A percentile compares a stretch with the other conserved stretches of the same genome.
phyloP scores from a whole-genome alignment of 2,113 vertebrate species.

The Blennius ocellaris region DNA sequence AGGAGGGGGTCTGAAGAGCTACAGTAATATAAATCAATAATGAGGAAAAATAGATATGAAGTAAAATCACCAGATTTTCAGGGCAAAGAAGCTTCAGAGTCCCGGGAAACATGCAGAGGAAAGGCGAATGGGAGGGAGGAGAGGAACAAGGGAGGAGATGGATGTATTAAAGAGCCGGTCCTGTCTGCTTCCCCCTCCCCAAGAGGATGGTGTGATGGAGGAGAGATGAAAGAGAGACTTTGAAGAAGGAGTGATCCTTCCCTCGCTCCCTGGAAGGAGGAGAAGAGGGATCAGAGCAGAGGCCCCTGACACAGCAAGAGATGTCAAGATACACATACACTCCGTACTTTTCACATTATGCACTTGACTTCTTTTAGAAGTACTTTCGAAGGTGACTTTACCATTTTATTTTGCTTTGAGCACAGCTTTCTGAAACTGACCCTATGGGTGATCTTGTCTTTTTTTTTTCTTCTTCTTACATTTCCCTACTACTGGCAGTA shows the following conservation, averaged over 20 bases:
- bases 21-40: background rate
- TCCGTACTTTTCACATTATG: slow-evolving; percentile 64
- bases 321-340: slow-evolving; percentile 74
- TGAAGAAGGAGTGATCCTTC: slow-evolving; percentile 77
- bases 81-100: slow-evolving; percentile 51
- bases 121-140: slow-evolving; percentile 35
- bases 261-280: slow-evolving; percentile 68
- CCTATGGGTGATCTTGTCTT: slow-evolving; percentile 37
- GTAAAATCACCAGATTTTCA: slow-evolving; percentile 22
- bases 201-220: slow-evolving; percentile 71
- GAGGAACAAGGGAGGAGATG: slow-evolving; percentile 56
- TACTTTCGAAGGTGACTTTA: slow-evolving; percentile 72
- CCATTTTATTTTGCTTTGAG: slow-evolving; percentile 65
- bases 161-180: slow-evolving; percentile 64
- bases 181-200: slow-evolving; percentile 62
- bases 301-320: slow-evolving; percentile 73
- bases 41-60: background rate
- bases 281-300: slow-evolving; percentile 73
- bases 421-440: slow-evolving; percentile 56
- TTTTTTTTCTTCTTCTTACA: slow-evolving; percentile 23
- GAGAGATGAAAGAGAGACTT: slow-evolving; percentile 79
- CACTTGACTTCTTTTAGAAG: slow-evolving; percentile 71
- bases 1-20: background rate
- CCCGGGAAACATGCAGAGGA: slow-evolving; percentile 33
- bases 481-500: slow-evolving; percentile 47